Evolutionary conservation across 2,113 vertebrate species (phyloP).

Genomic region (Oncorhynchus keta): DNA sequence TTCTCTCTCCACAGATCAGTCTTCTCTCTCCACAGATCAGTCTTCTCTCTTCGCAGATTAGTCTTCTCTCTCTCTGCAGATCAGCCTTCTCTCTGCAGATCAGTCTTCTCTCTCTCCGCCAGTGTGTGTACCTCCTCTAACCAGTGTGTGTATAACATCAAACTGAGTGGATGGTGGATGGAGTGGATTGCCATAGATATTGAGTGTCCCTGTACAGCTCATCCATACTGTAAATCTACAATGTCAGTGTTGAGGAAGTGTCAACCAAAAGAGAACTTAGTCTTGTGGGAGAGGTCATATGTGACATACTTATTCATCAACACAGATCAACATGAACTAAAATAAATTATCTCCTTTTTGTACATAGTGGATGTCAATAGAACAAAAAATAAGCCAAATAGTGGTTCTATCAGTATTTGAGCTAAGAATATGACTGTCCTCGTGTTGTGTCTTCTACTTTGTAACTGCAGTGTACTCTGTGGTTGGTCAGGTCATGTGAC

Average conservation of each 20-base stretch:
- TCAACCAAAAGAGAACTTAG: too few species aligned
- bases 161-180: neutral
- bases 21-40: too few species aligned
- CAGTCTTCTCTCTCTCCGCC: too few species aligned
- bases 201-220: conserved; percentile 69
- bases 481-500: conserved; percentile 72
- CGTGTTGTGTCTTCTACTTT: conserved; percentile 85
- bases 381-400: conserved; percentile 61
- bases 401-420: conserved; percentile 68
- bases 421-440: conserved; percentile 69
- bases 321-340: conserved; percentile 49
- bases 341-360: conserved; percentile 66
- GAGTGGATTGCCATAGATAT: conserved; percentile 67
- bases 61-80: too few species aligned
- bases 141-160: conserved; percentile 62
- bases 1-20: too few species aligned
- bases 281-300: conserved; percentile 43
- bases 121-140: conserved; percentile 33
- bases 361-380: conserved; percentile 64
- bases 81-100: too few species aligned
- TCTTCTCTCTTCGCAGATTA: too few species aligned
- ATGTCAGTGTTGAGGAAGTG: conserved; percentile 49
- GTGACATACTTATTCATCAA: conserved; percentile 52
- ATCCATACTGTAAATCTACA: conserved; percentile 62
- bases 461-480: conserved; percentile 81